Evolutionary conservation across 2,888 invertebrate species (phyloP).

Genomic region (Selenia dentaria): DNA sequence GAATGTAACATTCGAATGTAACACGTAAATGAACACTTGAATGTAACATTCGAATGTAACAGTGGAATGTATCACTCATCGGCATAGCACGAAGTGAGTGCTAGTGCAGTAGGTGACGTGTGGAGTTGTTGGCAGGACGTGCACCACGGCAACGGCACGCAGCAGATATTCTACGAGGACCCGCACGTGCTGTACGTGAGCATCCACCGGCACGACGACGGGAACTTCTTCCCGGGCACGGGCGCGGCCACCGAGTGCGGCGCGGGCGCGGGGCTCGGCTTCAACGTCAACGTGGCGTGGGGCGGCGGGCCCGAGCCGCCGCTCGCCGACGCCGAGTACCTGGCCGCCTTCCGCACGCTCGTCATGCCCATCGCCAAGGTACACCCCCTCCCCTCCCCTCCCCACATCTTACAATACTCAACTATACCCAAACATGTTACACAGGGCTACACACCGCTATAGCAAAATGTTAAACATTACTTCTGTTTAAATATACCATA

Average conservation of each 20-base stretch:
- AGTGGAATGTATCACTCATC: neutral
- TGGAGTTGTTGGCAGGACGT: constrained; percentile 88
- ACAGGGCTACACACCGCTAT: too few species aligned
- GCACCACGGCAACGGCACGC: constrained; percentile 99
- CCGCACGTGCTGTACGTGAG: constrained; percentile 97
- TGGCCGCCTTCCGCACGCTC: constrained; percentile 97
- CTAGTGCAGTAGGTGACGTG: too few species aligned
- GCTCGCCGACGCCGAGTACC: constrained; percentile 97
- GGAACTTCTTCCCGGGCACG: constrained; percentile 99
- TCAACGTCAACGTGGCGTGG: constrained; percentile 98
- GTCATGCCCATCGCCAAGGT: constrained; percentile 97
- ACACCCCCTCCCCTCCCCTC: neutral
- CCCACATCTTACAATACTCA: too few species aligned
- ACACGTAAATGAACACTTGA: too few species aligned
- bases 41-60: too few species aligned
- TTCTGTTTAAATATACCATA: too few species aligned
- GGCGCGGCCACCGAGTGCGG: constrained; percentile 98
- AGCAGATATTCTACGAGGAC: constrained; percentile 98
- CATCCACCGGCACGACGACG: constrained; percentile 99
- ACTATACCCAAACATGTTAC: too few species aligned
- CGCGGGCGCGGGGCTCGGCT: constrained; percentile 94
- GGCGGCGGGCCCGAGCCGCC: constrained; percentile 95
- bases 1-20: too few species aligned
- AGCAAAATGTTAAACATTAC: too few species aligned
- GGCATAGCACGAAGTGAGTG: too few species aligned